Evolutionary conservation across 2,888 invertebrate genomes (phyloP).

Genomic region (Drosophila nr. perissopoda): DNA sequence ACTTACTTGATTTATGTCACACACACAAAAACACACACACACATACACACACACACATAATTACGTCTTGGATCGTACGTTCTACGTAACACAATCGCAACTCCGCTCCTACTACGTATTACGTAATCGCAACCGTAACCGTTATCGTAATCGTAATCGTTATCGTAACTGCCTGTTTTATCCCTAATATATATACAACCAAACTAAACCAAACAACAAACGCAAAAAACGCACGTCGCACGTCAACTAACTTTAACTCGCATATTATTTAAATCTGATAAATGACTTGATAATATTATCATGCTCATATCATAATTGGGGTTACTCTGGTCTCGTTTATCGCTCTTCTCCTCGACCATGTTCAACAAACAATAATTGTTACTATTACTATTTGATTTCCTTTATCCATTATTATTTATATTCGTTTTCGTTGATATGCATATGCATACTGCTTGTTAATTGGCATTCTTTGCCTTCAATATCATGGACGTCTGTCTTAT

Average conservation of each 20-base stretch:
- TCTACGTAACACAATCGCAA: constrained; percentile 30
- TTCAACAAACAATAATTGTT: constrained; percentile 11
- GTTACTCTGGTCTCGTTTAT: constrained; percentile 17
- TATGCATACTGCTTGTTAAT: constrained; percentile 14
- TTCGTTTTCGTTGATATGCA: constrained; percentile 1
- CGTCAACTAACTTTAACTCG: constrained; percentile 20
- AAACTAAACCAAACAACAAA: constrained; percentile 9
- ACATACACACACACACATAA: constrained; percentile 3
- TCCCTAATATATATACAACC: constrained; percentile 18
- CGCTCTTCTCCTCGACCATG: constrained; percentile 8
- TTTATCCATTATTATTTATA: neutral
- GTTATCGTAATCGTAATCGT: neutral
- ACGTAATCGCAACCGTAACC: constrained; percentile 6
- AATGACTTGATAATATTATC: constrained; percentile 13
- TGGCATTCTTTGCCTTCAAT: constrained; percentile 32
- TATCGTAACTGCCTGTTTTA: constrained; percentile 52
- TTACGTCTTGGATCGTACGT: constrained; percentile 33
- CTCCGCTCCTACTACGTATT: constrained; percentile 44
- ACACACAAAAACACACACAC: constrained; percentile 2
- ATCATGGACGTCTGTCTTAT: constrained; percentile 27
- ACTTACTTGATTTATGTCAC: constrained; percentile 21
- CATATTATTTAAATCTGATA: constrained; percentile 2
- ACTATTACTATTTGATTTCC: neutral
- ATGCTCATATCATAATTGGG: constrained; percentile 1
- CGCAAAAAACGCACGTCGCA: constrained; percentile 39